Percentiles rank a stretch among this genome's conserved stretches.
These are phyloP conservation scores for Falco peregrinus DNA, from an alignment of 2,797 vertebrate species.

Conservation along the genomic window DNA sequence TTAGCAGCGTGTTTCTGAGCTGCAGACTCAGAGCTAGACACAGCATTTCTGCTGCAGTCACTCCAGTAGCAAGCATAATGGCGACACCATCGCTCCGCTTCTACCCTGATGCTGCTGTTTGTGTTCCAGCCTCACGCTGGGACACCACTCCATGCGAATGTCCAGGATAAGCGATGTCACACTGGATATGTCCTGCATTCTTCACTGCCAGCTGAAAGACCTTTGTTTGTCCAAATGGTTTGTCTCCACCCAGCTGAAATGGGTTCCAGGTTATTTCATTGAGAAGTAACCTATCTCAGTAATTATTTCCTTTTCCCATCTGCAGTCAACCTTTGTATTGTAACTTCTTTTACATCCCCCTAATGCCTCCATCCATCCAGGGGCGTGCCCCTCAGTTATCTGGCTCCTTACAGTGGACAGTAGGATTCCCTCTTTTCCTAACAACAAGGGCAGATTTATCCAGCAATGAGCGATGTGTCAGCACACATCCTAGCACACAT, in stretches of 20 bases:
- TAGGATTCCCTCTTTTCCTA: neutral
- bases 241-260: neutral
- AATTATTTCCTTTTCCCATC: neutral
- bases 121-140: neutral
- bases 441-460: neutral
- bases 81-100: neutral
- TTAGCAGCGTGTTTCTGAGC: neutral
- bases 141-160: accelerated
- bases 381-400: neutral
- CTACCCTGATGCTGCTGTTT: neutral
- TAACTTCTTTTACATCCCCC: neutral
- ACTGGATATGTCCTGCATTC: neutral
- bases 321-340: neutral
- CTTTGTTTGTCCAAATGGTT: neutral
- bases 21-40: neutral
- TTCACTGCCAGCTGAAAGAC: neutral
- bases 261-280: neutral
- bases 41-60: neutral
- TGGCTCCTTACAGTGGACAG: neutral
- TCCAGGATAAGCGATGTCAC: neutral
- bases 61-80: neutral
- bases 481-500: neutral
- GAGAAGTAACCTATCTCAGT: neutral
- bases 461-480: neutral
- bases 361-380: neutral